Evolutionary conservation across 2,113 vertebrate species (phyloP).

Genomic region (Albula glossodonta): DNA sequence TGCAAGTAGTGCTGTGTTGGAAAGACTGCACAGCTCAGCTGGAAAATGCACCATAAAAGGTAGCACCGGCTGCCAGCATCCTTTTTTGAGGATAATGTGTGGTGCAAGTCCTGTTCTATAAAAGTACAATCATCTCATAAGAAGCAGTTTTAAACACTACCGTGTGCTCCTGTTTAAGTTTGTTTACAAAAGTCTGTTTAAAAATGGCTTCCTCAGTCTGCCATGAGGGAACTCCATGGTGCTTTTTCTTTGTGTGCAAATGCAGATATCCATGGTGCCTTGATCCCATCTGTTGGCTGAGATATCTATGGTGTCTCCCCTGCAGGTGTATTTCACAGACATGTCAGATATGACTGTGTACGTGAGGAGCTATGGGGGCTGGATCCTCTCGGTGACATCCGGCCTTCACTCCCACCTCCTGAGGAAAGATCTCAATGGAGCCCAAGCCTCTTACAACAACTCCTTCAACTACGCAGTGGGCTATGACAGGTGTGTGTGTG

Average conservation of each 20-base stretch:
- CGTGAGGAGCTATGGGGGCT: slow-evolving; percentile 73
- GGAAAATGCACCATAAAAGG: too few relatives aligned
- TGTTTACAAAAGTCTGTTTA: too few relatives aligned
- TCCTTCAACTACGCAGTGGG: slow-evolving; percentile 69
- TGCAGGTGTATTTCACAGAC: slow-evolving; percentile 72
- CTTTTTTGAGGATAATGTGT: too few relatives aligned
- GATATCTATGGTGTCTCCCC: neutral
- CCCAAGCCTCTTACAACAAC: slow-evolving; percentile 60
- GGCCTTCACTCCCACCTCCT: slow-evolving; percentile 68
- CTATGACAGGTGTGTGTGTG: slow-evolving; percentile 69
- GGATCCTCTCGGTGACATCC: slow-evolving; percentile 75
- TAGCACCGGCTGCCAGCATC: too few relatives aligned
- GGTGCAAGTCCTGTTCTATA: too few relatives aligned
- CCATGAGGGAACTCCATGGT: neutral
- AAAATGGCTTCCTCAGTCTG: too few relatives aligned
- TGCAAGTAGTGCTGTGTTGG: too few relatives aligned
- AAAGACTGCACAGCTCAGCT: too few relatives aligned
- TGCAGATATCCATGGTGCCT: neutral
- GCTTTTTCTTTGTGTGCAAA: neutral
- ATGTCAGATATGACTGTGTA: slow-evolving; percentile 74
- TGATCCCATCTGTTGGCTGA: neutral
- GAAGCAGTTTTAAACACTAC: too few relatives aligned
- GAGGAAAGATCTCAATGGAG: slow-evolving; percentile 62
- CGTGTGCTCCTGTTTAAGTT: too few relatives aligned
- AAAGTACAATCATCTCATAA: too few relatives aligned